Percentiles rank a stretch among this genome's conserved stretches.
phyloP scores from a whole-genome alignment of 2,797 vertebrate genomes.

The Delichon dasypus region DNA sequence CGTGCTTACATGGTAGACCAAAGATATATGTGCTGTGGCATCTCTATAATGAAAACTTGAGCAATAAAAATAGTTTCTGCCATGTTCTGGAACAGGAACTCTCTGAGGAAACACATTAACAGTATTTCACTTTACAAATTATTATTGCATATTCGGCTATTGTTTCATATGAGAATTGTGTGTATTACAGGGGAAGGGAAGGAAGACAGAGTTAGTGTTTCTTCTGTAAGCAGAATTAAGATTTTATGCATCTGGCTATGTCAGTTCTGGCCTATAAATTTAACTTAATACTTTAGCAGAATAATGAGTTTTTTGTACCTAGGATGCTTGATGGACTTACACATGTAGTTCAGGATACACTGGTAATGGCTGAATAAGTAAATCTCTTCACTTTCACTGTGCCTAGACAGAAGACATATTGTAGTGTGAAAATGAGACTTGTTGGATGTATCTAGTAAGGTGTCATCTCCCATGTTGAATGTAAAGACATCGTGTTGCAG shows the following conservation, averaged over 20 bases:
- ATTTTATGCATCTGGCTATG: slow-evolving; percentile 11
- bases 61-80: slow-evolving; percentile 59
- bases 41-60: slow-evolving; percentile 72
- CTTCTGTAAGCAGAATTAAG: slow-evolving; percentile 24
- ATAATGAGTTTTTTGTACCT: not conserved
- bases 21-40: slow-evolving; percentile 59
- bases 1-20: slow-evolving; percentile 18
- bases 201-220: slow-evolving; percentile 28
- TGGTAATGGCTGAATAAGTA: not conserved
- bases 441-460: not conserved
- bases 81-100: slow-evolving; percentile 11
- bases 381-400: not conserved
- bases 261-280: slow-evolving; percentile 9
- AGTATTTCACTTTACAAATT: slow-evolving; percentile 64
- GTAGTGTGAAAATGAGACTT: not conserved
- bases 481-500: not conserved
- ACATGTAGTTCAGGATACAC: not conserved
- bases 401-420: not conserved
- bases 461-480: not conserved
- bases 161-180: slow-evolving; percentile 55
- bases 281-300: not conserved
- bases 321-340: not conserved
- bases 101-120: slow-evolving; percentile 58
- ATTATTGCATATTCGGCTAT: slow-evolving; percentile 53
- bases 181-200: not conserved